These are phyloP conservation scores for Cottus gobio DNA, from an alignment of 2,113 vertebrate genomes.

Conservation along the genomic window DNA sequence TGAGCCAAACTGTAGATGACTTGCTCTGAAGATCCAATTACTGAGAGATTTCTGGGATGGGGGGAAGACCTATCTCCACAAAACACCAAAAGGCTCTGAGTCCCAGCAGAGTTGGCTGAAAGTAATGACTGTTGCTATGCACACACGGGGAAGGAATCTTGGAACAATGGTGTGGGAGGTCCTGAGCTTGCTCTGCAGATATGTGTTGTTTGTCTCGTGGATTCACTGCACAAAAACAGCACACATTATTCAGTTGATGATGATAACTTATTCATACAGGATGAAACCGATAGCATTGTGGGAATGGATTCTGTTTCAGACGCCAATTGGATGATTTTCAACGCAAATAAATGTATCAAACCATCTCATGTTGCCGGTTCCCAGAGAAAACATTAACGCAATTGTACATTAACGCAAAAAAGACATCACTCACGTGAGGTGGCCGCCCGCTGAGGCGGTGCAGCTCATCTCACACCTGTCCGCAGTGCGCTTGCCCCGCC, in stretches of 20 bases:
- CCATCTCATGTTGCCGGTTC: not conserved
- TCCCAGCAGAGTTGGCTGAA: slow-evolving; percentile 19
- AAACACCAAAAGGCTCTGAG: not conserved
- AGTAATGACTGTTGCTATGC: slow-evolving; percentile 23
- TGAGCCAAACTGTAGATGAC: slow-evolving; percentile 12
- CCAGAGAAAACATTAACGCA: not conserved
- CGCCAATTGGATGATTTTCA: not conserved
- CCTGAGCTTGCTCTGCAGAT: slow-evolving; percentile 9
- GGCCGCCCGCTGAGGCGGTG: not conserved
- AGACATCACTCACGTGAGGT: not conserved
- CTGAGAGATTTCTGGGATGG: not conserved
- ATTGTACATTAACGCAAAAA: not conserved
- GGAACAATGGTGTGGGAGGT: slow-evolving; percentile 35
- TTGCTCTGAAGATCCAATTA: slow-evolving; percentile 25
- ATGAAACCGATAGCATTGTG: not conserved
- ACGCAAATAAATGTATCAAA: not conserved
- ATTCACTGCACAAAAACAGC: slow-evolving; percentile 6
- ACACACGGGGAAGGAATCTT: slow-evolving; percentile 7
- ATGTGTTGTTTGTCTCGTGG: not conserved
- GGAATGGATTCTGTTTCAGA: too few relatives aligned
- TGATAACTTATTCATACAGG: not conserved
- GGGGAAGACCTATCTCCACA: not conserved
- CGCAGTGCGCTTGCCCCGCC: slow-evolving; percentile 26
- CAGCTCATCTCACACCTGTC: slow-evolving; percentile 48
- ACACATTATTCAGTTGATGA: slow-evolving; percentile 12